A percentile compares a stretch with the other conserved stretches of the same genome.
Conservation (phyloP, 2,888 invertebrate species). For the Pollenia angustigena region DNA sequence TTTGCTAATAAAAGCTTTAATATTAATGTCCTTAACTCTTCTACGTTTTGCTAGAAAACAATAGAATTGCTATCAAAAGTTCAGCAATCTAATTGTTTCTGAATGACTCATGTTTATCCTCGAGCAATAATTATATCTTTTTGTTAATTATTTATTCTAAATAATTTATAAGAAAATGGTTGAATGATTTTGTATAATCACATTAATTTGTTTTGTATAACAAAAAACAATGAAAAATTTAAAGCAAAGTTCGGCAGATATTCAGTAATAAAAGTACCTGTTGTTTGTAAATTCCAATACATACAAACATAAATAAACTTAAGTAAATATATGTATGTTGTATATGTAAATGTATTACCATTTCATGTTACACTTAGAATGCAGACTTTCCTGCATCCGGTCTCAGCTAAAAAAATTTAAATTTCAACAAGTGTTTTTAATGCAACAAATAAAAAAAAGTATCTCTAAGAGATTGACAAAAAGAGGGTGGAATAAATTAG, state of each 20-base stretch:
- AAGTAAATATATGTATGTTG: neutral
- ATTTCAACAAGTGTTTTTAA: conserved; percentile 62
- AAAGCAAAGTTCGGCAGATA: conserved; percentile 36
- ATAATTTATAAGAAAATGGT: conserved; percentile 49
- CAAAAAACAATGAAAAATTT: neutral
- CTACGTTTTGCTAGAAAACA: neutral
- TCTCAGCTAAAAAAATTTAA: conserved; percentile 57
- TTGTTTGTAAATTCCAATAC: conserved; percentile 9
- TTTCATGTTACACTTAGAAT: conserved; percentile 56
- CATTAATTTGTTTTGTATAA: conserved; percentile 2
- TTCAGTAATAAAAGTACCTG: conserved; percentile 50
- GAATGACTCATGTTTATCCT: conserved; percentile 18
- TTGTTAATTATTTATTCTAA: conserved; percentile 45
- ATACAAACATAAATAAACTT: neutral
- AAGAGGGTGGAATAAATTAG: conserved; percentile 44
- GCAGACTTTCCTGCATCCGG: conserved; percentile 73
- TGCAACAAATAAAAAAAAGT: conserved; percentile 30
- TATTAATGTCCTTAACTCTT: too few species aligned
- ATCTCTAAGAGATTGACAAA: conserved; percentile 31
- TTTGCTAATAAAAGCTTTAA: too few species aligned
- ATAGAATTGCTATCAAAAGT: neutral
- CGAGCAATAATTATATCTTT: neutral
- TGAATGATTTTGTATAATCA: conserved; percentile 67
- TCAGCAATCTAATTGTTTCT: conserved; percentile 1
- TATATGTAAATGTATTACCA: neutral